Base-by-base conservation (phyloP, 2,888 invertebrate genomes). In the Lordiphosa fenestrarum region DNA sequence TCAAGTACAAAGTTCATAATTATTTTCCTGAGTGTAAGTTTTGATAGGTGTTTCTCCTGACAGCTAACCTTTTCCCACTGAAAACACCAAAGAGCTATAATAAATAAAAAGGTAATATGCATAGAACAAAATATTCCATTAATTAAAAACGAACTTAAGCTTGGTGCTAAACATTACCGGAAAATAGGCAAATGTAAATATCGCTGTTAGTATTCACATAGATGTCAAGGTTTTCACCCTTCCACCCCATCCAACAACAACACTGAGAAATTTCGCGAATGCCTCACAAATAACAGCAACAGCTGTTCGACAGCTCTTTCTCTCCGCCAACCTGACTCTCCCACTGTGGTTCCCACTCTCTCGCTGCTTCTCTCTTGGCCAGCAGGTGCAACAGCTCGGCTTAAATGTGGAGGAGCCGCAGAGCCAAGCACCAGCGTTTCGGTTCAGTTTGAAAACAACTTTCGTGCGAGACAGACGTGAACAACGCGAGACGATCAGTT, bases 401-500 rank as follows among this genome's bases (percentile, higher is more conserved):
- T 53, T 37, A 53, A 55, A 50, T n/a, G 68, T 39, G 44, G 39
- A 9, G 15, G 30, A 30, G 30, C 30, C 30, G 30, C 30, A 10
- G 30, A 30, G 21, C 13, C 30, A 10, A 33, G 13, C 21, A 15
- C 15, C 33, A 10, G 15, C 51, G 39, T 40, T 25, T 25, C 15
- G 21, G 54, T 66, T 71, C 69, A 86, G 84, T 85, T 78, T 73
- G 72, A 83, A 85, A 86, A 76, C 77, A 77, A 86, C 80, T 72
- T 78, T 86, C 86, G 85, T 84, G 78, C 81, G 81, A 67, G 70
- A 41, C 73, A 76, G 85, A 87, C 87, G 74, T 82, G 58, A 51
- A 44, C 33, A 39, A 49, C 39, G 63, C 54, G 54, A 49, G 10
- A 23, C 49, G 54, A 40, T 36, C 25, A 38, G 49, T 44, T 25